phyloP scores from a whole-genome alignment of 1,140 invertebrate genomes.

The Macrostomum lignano region DNA sequence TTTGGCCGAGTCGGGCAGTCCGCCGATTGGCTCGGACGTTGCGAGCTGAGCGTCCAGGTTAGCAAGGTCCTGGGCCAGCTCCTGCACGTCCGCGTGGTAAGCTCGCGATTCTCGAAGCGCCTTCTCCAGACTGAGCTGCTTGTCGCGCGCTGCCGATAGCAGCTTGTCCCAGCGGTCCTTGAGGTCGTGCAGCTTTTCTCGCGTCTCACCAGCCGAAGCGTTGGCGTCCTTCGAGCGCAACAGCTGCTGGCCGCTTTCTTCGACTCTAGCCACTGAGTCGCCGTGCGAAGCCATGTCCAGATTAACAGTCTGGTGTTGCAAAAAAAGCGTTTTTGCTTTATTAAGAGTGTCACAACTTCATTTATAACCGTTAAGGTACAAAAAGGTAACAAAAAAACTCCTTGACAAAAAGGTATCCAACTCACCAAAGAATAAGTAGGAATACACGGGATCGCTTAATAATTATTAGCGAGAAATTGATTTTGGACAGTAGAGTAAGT shows the following conservation, averaged over 20 bases:
- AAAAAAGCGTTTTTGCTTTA: too few species aligned
- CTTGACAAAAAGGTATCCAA: too few species aligned
- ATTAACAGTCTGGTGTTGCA: slow-evolving; percentile 60
- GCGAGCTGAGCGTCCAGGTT: slow-evolving; percentile 72
- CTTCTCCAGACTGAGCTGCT: slow-evolving; percentile 62
- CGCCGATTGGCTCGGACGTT: slow-evolving; percentile 72
- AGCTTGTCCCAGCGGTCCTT: slow-evolving; percentile 61
- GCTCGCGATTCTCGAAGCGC: slow-evolving; percentile 56
- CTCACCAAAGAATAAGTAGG: too few species aligned
- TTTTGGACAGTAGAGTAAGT: too few species aligned
- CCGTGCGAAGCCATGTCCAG: slow-evolving; percentile 39
- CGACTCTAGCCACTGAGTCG: background rate
- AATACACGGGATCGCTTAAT: too few species aligned
- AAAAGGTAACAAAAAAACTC: too few species aligned
- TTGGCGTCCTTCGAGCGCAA: slow-evolving; percentile 7
- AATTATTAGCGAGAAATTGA: too few species aligned
- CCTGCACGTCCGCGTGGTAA: slow-evolving; percentile 76
- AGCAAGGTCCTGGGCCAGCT: slow-evolving; percentile 61
- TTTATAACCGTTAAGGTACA: too few species aligned
- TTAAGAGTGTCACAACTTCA: too few species aligned
- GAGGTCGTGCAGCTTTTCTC: slow-evolving; percentile 57
- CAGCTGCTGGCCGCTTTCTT: slow-evolving; percentile 1
- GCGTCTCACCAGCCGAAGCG: slow-evolving; percentile 43
- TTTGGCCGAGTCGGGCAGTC: slow-evolving; percentile 74
- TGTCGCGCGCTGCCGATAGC: slow-evolving; percentile 50